Evolutionary conservation across 2,113 vertebrate genomes (phyloP), one percentile per base, ranked within the genome.

Genomic region (Osmerus mordax): DNA sequence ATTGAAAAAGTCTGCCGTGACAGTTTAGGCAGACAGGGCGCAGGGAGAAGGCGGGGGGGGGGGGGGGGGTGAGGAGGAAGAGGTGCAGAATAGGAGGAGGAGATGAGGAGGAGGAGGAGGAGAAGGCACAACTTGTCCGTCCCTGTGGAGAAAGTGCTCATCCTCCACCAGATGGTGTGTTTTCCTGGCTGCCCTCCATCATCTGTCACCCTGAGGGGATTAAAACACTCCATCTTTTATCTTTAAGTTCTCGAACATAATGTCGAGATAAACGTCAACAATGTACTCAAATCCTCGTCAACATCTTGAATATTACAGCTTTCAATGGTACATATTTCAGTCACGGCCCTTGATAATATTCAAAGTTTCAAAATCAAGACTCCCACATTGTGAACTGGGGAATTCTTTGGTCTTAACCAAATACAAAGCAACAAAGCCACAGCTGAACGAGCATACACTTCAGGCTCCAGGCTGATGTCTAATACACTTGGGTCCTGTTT

Each of bases 111-210:
- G 32, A 19, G 65, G 54, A 71, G 61, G 70, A 75, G 56, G 70
- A 28, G 16, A 56, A 81, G 75, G 55, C 80, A 52, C 60, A 15
- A 74, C 78, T 87, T 75, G 52, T 36, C 60, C 74, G 52, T 36
- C 60, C 74, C 62, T 62, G 36, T 70, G 18, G 14, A 72, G 12
- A 59, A 13, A 62, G 25, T 8, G 15, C 76, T 81, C 78, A 73
- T 84, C 70, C 78, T 16, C 3, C 69, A 76, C 67, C 84, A 84
- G 81, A 77, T 82, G 84, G 73, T 73, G 64, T 28, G 56, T 74
- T 81, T 64, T n/a, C 0, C 18, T n/a, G 8, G 29, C 18, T 14
- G n/a, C 5, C 41, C 41, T 47, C 41, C 41, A 12, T 47, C 41
- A 47, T 47, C 41, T 6, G 1, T 12, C 41, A 47, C 41, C 41